A percentile compares a stretch with the other conserved stretches of the same genome.
Evolutionary conservation across 2,888 invertebrate species (phyloP).

Genomic region (Pilophorus perplexus): DNA sequence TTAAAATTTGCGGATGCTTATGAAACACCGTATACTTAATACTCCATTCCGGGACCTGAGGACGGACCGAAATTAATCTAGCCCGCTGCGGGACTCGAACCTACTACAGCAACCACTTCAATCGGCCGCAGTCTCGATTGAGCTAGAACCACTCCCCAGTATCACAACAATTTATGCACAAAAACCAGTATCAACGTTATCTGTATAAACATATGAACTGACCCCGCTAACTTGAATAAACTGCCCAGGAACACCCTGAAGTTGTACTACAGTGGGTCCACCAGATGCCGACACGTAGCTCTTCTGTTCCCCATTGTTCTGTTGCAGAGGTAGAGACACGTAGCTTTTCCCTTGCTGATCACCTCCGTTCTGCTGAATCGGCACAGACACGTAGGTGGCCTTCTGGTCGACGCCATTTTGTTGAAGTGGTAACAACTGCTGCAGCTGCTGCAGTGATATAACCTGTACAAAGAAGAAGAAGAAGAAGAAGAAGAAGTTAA

Average conservation of each 20-base stretch:
- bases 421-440: slow-evolving; percentile 54
- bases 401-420: slow-evolving; percentile 47
- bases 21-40: too few species aligned
- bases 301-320: slow-evolving; percentile 47
- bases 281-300: slow-evolving; percentile 43
- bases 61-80: too few species aligned
- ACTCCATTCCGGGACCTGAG: too few species aligned
- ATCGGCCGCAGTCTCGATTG: too few species aligned
- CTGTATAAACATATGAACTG: too few species aligned
- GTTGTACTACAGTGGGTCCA: slow-evolving; percentile 53
- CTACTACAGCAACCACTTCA: too few species aligned
- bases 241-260: slow-evolving; percentile 57
- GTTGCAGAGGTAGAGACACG: slow-evolving; percentile 41
- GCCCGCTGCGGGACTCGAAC: too few species aligned
- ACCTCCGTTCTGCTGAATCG: slow-evolving; percentile 22
- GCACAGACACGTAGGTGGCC: slow-evolving; percentile 42
- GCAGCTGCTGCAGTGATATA: slow-evolving; percentile 56
- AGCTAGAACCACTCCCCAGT: too few species aligned
- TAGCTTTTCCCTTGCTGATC: slow-evolving; percentile 30
- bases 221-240: slow-evolving; percentile 54
- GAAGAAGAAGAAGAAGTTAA: neutral
- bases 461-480: slow-evolving; percentile 50
- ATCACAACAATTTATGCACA: too few species aligned
- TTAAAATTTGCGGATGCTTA: too few species aligned
- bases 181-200: too few species aligned